These are phyloP conservation scores for Nebria ingens DNA, from an alignment of 1,140 invertebrate species.

Conservation along the genomic window DNA sequence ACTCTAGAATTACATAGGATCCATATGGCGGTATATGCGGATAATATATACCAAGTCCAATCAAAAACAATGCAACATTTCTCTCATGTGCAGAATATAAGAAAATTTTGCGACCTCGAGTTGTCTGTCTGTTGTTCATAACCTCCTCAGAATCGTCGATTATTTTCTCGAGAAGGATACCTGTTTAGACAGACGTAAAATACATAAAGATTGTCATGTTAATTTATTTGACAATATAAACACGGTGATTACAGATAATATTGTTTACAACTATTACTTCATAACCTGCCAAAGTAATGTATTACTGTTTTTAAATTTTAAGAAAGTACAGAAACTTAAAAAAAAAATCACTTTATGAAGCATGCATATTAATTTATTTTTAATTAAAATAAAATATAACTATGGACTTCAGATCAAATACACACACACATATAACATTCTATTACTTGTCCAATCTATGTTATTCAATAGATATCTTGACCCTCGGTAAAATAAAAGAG, in stretches of 20 bases:
- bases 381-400: neutral
- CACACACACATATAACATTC: neutral
- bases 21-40: constrained; percentile 42
- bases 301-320: too few relatives aligned
- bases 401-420: neutral
- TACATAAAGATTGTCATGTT: neutral
- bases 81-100: constrained; percentile 59
- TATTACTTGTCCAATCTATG: too few relatives aligned
- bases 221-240: too few relatives aligned
- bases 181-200: too few relatives aligned
- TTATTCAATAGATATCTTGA: too few relatives aligned
- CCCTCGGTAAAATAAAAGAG: too few relatives aligned
- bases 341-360: too few relatives aligned
- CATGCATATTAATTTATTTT: neutral
- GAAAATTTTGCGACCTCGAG: constrained; percentile 37
- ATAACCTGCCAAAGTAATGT: too few relatives aligned
- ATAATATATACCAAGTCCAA: constrained; percentile 48
- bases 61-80: constrained; percentile 52
- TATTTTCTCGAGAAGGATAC: constrained; percentile 43
- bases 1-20: constrained; percentile 26
- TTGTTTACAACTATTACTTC: too few relatives aligned
- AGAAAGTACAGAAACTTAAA: too few relatives aligned
- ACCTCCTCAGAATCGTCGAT: constrained; percentile 35
- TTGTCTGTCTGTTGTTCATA: constrained; percentile 26
- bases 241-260: too few relatives aligned